Base-by-base conservation (phyloP, 2,888 invertebrate species). In the Harmothoe impar region DNA sequence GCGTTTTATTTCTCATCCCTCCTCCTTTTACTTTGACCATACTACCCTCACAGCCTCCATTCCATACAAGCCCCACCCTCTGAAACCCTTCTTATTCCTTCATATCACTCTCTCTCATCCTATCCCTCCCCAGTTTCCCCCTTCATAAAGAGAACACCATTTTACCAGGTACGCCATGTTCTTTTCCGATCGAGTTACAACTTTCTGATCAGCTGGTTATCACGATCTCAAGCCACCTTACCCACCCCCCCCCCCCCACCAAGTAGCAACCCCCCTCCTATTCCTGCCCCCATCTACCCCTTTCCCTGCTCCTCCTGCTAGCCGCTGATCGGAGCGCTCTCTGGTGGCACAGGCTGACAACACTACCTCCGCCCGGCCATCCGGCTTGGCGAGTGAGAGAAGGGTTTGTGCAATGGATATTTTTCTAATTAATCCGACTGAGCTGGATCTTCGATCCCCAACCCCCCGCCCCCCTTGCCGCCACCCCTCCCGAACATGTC, bases 371-470 rank as follows among this genome's bases (percentile, higher is more conserved):
- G 81, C 17, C 29, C 43, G 35, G 17, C 81, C 25, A 43, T 43
- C 81, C 81, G 81, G 81, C 43, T 81, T n/a, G 20, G 23, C 7
- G 72, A 43, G 43, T 43, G 43, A 43, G 43, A 43, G 43, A 43
- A 77, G 77, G 81, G 81, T 81, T 81, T 81, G 81, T 81, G 81
- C 25, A 81, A 81, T 81, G 81, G 81, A 81, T 81, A 81, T 81
- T 81, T 81, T 81, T 43, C 81, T 81, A 81, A 81, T 81, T 81
- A 81, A 81, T 81, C 81, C 81, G 35, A 81, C 23, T 33, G 33
- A 43, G 81, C 43, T 81, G 81, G 81, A 81, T 81, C 81, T 81
- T 81, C 81, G 81, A 81, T 81, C 81, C 81, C 81, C 43, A 33
- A 77, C 77, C 10, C 77, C 77, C 77, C 77, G 7, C 81, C 81